phyloP scores from a whole-genome alignment of 2,888 invertebrate genomes.

The Eristalis intricaria region DNA sequence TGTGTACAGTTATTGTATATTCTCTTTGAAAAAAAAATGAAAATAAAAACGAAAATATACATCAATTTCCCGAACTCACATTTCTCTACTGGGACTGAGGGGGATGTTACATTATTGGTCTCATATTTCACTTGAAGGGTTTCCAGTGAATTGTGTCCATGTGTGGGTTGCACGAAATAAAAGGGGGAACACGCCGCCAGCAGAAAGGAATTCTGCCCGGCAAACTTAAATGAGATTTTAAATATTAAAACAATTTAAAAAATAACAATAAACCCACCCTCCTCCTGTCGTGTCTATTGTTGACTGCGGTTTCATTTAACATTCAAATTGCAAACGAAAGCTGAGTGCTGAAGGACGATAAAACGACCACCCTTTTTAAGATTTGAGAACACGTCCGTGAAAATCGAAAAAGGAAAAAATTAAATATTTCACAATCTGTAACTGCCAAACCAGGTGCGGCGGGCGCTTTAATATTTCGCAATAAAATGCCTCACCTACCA shows the following conservation, averaged over 20 bases:
- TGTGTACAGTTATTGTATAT: conserved; percentile 43
- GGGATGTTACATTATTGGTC: conserved; percentile 77
- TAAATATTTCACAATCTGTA: neutral
- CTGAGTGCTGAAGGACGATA: neutral
- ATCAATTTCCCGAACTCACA: conserved; percentile 44
- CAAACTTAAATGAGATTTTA: conserved; percentile 23
- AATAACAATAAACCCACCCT: neutral
- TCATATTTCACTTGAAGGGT: conserved; percentile 80
- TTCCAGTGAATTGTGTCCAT: conserved; percentile 77
- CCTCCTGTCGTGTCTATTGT: neutral
- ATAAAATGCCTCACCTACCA: neutral
- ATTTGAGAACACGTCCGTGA: neutral
- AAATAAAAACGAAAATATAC: conserved; percentile 24
- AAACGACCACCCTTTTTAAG: neutral
- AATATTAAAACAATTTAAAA: conserved; percentile 33
- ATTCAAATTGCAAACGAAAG: neutral
- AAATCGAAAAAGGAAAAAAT: neutral
- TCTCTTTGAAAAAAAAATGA: conserved; percentile 21
- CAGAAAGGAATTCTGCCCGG: conserved; percentile 40
- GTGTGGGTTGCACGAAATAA: conserved; percentile 26
- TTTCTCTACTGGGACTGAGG: conserved; percentile 15
- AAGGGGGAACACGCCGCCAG: neutral
- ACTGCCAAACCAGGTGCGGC: neutral
- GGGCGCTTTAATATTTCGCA: neutral
- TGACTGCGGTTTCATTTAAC: neutral